These are phyloP conservation scores for Danio rerio DNA, from an alignment of 2,113 vertebrate genomes.

Conservation along the genomic window DNA sequence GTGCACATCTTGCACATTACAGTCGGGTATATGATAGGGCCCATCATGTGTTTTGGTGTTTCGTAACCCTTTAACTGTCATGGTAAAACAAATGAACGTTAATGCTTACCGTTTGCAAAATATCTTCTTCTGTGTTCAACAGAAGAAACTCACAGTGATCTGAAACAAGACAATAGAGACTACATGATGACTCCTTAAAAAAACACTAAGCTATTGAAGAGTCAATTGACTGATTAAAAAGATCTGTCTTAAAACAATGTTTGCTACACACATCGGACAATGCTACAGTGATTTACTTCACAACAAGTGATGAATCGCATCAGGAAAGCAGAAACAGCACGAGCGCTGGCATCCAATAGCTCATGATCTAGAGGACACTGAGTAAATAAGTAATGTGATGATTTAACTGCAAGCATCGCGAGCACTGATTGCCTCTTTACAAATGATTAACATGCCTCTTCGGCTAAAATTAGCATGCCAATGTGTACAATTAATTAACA, in stretches of 20 bases:
- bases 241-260: not conserved
- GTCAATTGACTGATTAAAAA: not conserved
- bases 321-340: not conserved
- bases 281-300: not conserved
- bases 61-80: no score
- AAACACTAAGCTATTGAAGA: no score
- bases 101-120: no score
- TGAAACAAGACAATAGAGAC: no score
- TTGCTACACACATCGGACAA: not conserved
- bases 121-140: no score
- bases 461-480: conserved; percentile 32
- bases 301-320: not conserved
- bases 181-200: no score
- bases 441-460: conserved; percentile 36
- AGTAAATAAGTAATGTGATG: conserved; percentile 19
- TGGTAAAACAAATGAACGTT: no score
- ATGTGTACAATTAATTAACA: conserved; percentile 42
- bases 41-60: no score
- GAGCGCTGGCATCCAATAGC: not conserved
- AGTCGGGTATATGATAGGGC: no score
- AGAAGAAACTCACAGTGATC: no score
- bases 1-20: no score
- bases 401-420: conserved; percentile 18
- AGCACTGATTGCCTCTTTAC: conserved; percentile 41
- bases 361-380: not conserved